phyloP scores from a whole-genome alignment of 2,113 vertebrate genomes.

The Forbesichthys papilliferus region DNA sequence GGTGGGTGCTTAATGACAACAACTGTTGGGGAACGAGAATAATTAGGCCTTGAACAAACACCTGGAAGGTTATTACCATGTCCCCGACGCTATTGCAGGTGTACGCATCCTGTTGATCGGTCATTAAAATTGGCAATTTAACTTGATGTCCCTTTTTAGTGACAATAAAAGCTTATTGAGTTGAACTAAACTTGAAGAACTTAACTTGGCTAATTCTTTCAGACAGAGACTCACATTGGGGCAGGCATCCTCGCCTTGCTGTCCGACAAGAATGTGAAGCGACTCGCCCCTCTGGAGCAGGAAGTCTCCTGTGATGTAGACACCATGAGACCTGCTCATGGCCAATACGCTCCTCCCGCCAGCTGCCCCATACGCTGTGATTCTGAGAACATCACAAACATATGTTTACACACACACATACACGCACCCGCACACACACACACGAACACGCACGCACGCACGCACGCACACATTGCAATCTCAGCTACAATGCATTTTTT shows the following conservation, averaged over 20 bases:
- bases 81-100: neutral
- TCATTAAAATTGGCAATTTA: slow-evolving; percentile 5
- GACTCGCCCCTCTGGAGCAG: slow-evolving; percentile 85
- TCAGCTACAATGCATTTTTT: too few species aligned
- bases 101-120: neutral
- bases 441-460: neutral
- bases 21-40: slow-evolving; percentile 35
- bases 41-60: slow-evolving; percentile 30
- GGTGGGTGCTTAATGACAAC: slow-evolving; percentile 43
- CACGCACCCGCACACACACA: neutral
- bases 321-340: slow-evolving; percentile 85
- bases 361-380: slow-evolving; percentile 91
- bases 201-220: neutral
- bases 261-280: slow-evolving; percentile 92
- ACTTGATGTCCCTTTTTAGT: neutral
- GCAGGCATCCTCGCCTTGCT: slow-evolving; percentile 94
- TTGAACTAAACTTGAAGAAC: too few species aligned
- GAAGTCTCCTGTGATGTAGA: slow-evolving; percentile 90
- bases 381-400: slow-evolving; percentile 70
- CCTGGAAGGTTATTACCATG: slow-evolving; percentile 13
- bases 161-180: neutral
- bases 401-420: slow-evolving; percentile 9
- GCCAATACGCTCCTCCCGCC: slow-evolving; percentile 92
- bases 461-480: too few species aligned
- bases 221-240: slow-evolving; percentile 84